These are phyloP conservation scores for Brenthis ino DNA, from an alignment of 2,888 invertebrate genomes.

Conservation along the genomic window DNA sequence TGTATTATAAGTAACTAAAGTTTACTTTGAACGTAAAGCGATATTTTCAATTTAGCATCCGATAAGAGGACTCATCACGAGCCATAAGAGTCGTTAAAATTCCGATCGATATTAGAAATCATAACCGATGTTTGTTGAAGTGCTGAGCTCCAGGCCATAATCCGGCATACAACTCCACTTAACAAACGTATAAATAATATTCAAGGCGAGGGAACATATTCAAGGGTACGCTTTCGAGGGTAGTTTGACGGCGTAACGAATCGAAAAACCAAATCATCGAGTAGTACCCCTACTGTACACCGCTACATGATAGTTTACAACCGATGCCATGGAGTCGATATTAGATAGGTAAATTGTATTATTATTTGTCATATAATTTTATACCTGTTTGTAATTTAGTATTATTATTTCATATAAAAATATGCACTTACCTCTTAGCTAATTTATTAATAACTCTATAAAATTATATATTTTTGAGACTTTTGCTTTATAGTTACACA, in stretches of 20 bases:
- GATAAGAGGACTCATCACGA: slow-evolving; percentile 40
- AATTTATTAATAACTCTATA: too few relatives aligned
- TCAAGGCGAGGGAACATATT: slow-evolving; percentile 80
- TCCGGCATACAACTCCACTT: slow-evolving; percentile 78
- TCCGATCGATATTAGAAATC: slow-evolving; percentile 71
- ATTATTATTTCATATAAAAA: too few relatives aligned
- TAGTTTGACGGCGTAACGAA: slow-evolving; percentile 83
- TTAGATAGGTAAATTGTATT: neutral
- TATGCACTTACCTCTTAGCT: too few relatives aligned
- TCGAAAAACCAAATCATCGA: slow-evolving; percentile 83
- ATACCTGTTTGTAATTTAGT: too few relatives aligned
- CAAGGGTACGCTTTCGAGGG: slow-evolving; percentile 77
- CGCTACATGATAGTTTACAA: slow-evolving; percentile 78
- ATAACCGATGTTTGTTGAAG: slow-evolving; percentile 79
- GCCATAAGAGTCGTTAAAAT: slow-evolving; percentile 49
- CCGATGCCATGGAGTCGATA: slow-evolving; percentile 53
- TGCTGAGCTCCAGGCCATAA: slow-evolving; percentile 77
- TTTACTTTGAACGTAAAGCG: slow-evolving; percentile 38
- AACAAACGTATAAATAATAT: slow-evolving; percentile 83
- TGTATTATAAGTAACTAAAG: slow-evolving; percentile 33
- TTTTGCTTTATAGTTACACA: too few relatives aligned
- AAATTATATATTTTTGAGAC: too few relatives aligned
- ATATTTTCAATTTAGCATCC: slow-evolving; percentile 37
- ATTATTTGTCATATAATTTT: too few relatives aligned
- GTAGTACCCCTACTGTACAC: slow-evolving; percentile 79